These are phyloP conservation scores for Spicauda simplicius DNA, from an alignment of 2,888 invertebrate species.

Conservation along the genomic window DNA sequence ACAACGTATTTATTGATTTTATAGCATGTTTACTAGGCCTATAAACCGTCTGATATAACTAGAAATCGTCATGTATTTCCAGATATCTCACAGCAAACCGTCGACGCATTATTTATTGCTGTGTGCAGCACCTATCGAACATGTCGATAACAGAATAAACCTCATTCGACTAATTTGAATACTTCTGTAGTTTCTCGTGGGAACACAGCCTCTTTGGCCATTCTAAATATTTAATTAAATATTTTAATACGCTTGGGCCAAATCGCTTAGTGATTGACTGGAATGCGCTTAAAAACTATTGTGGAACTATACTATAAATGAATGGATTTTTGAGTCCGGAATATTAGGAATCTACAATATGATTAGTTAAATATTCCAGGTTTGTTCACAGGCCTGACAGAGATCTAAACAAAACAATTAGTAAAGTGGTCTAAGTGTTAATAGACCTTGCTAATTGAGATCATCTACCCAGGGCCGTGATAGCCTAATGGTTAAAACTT, in stretches of 20 bases:
- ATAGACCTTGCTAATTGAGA: too few species aligned
- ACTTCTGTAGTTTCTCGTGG: conserved; percentile 52
- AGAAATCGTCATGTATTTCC: too few species aligned
- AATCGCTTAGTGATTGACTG: conserved; percentile 32
- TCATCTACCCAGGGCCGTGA: too few species aligned
- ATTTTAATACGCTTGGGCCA: conserved; percentile 43
- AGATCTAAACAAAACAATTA: too few species aligned
- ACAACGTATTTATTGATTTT: too few species aligned
- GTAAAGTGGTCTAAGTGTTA: too few species aligned
- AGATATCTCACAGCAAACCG: background rate
- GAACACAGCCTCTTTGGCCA: conserved; percentile 42
- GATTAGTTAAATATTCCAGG: too few species aligned
- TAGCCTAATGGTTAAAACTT: too few species aligned
- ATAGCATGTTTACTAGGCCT: too few species aligned
- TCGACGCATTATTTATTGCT: conserved; percentile 22
- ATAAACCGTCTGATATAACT: too few species aligned
- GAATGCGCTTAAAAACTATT: conserved; percentile 9
- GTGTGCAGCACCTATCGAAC: conserved; percentile 5
- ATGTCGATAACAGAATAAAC: conserved; percentile 19
- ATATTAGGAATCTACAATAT: too few species aligned
- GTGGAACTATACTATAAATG: conserved; percentile 3
- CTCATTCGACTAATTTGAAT: conserved; percentile 45
- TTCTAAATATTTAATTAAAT: conserved; percentile 47
- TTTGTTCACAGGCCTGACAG: too few species aligned
- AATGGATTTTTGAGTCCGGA: background rate